Base-by-base conservation (phyloP, 2,888 invertebrate genomes). In the Dilophus febrilis region DNA sequence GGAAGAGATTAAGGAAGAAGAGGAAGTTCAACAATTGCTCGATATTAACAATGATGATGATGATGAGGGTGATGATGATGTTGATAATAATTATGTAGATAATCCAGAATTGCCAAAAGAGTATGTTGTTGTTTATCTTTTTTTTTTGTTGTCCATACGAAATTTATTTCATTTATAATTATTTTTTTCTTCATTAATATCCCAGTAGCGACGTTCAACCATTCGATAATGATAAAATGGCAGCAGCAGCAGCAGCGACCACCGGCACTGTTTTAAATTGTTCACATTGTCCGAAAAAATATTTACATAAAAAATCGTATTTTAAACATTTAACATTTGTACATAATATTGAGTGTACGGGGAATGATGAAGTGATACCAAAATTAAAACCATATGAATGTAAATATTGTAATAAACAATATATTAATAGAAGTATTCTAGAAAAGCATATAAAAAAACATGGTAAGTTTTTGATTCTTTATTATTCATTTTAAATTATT, bases 391-490 rank as follows among this genome's bases (percentile, higher is more conserved):
- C 45, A 49, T 57, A 56, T 31, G 54, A 55, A 33, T 61, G 61
- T 42, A 49, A 51, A 19, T 53, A 57, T 27, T 61, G 61, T 43
- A 51, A 51, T 22, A 60, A 60, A 42, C 53, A 55, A 22, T 61
- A 58, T 46, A 44, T 55, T 14, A 54, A 55, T 35, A 52, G 53
- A 22, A 56, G 54, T 35, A 51, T 56, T 8, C 47, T 60, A 7
- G 44, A 51, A 26, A 54, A 54, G 7, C 61, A 61, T 44, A 52
- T 58, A 42, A 52, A 53, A 33, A 48, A 50, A 32, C 61, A 61
- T 45, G 60, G 60, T 46, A 44, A 46, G 34, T 39, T 3, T 16
- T n/a, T 22, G 7, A 14, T 22, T 22, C 22, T 6, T 6, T 22
- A 22, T 22, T 22, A 22, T 22, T 22, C 8, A 22, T n/a, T 18